Evolutionary conservation across 2,797 vertebrate species (phyloP).

Genomic region (Nasua narica): DNA sequence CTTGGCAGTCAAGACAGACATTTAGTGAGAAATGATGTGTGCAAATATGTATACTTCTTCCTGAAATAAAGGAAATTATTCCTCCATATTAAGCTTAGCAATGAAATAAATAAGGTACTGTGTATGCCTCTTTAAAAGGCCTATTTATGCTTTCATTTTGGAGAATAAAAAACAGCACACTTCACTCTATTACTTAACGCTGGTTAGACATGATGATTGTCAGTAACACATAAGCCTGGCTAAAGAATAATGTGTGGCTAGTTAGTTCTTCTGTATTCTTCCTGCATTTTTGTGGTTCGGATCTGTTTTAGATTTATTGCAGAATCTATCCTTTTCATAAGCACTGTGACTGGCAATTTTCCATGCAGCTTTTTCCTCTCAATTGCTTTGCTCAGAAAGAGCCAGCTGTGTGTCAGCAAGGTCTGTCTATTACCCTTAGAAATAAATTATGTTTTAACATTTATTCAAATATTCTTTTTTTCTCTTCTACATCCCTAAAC

Average conservation of each 20-base stretch:
- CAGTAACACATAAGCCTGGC: not conserved
- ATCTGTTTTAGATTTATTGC: not conserved
- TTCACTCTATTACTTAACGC: not conserved
- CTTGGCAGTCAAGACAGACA: not conserved
- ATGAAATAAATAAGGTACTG: not conserved
- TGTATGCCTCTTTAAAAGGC: not conserved
- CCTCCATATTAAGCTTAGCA: not conserved
- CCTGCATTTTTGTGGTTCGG: not conserved
- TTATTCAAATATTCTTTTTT: constrained; percentile 27
- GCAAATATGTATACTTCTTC: not conserved
- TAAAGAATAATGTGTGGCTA: not conserved
- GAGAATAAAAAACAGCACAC: not conserved
- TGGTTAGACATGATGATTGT: not conserved
- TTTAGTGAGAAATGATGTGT: not conserved
- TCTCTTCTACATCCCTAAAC: not conserved
- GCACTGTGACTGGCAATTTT: not conserved
- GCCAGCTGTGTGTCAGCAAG: constrained; percentile 16
- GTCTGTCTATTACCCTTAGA: not conserved
- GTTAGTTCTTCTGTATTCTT: constrained; percentile 2
- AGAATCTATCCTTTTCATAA: constrained; percentile 5
- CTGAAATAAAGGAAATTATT: constrained; percentile 14
- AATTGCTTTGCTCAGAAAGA: constrained; percentile 42
- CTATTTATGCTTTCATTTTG: not conserved
- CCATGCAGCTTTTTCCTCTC: not conserved
- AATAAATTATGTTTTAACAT: constrained; percentile 11